Percentiles rank a stretch among this genome's conserved stretches.
phyloP scores from a whole-genome alignment of 2,888 invertebrate species.

The Caradrina clavipalpis region DNA sequence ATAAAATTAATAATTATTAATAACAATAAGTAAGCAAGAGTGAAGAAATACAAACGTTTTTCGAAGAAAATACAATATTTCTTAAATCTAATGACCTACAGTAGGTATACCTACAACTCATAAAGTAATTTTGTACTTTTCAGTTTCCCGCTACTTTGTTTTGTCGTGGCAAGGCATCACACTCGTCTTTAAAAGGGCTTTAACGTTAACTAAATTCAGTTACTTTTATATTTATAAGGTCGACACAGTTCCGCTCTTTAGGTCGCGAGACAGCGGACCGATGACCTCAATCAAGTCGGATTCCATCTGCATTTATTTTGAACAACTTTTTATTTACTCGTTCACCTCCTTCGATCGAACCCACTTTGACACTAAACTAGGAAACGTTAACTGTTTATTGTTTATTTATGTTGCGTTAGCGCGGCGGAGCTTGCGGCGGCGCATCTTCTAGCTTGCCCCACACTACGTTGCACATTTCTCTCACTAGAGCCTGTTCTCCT shows the following conservation, averaged over 20 bases:
- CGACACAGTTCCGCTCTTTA: constrained; percentile 80
- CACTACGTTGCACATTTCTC: constrained; percentile 99
- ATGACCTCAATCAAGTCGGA: constrained; percentile 86
- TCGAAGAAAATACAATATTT: constrained; percentile 29
- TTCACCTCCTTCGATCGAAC: constrained; percentile 72
- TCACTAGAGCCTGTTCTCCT: constrained; percentile 97
- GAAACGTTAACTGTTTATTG: constrained; percentile 58
- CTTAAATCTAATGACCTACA: constrained; percentile 52
- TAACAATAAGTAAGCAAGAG: constrained; percentile 49
- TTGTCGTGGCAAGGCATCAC: constrained; percentile 69
- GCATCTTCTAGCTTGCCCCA: constrained; percentile 97
- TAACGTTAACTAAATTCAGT: constrained; percentile 68
- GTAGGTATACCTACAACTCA: constrained; percentile 56
- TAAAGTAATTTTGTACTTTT: constrained; percentile 82
- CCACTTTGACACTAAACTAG: constrained; percentile 63
- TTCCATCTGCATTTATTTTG: constrained; percentile 76
- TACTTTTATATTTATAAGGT: constrained; percentile 81
- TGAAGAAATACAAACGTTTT: constrained; percentile 34
- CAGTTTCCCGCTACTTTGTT: constrained; percentile 65
- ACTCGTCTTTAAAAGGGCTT: constrained; percentile 62
- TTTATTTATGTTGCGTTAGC: constrained; percentile 68
- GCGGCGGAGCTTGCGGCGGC: constrained; percentile 91
- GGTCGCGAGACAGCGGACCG: constrained; percentile 81
- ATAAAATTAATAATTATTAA: constrained; percentile 49
- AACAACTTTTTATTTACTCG: constrained; percentile 75